Base-by-base conservation (phyloP, 1,140 invertebrate species). In the Aphaenogaster ashmeadi region DNA sequence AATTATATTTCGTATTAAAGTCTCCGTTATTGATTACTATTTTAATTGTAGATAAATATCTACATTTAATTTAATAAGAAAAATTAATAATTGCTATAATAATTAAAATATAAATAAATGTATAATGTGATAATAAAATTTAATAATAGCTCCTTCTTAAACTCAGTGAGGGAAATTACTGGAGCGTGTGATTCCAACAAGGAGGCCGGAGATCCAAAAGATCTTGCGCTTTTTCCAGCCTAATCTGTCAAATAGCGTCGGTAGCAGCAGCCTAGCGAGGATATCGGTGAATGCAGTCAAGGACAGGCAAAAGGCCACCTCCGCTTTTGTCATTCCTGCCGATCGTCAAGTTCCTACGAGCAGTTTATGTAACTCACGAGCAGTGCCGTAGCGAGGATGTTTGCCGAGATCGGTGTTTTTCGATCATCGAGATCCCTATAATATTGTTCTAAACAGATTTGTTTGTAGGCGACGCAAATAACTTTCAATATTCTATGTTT, bases 211-310 rank as follows among this genome's bases (percentile, higher is more conserved):
- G 15, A 97, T 90, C 92, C 97, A 96, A 88, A 98, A 97, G 21
- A 97, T 96, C 81, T 96, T 96, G 89, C 97, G 96, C 94, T 97
- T 97, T 50, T 96, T 96, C 71, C 97, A 96, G 41, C 96, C 96
- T 44, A 97, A 94, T 64, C 96, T 96, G 92, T 98, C 97, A 89
- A 97, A 97, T 67, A 98, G 96, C 5, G 97, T 97, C 4, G 97
- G 97, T 84, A 98, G 92, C 18, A 97, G 95, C 77, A 97, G 95
- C 71, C 97, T 95, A 1, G 97, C 97, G 18, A 97, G 94, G 72
- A 97, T 97, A 92, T 98, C 97, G 33, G 97, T 97, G 36, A 97
- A 96, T 15, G 97, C 97, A 27, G 97, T 97, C 81, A 97, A 96
- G 1, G 97, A 97, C 21, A 98, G 95, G 91, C 97, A 97, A 86